A percentile compares a stretch with the other conserved stretches of the same genome.
phyloP scores from a whole-genome alignment of 2,113 vertebrate species.

The Carassius carassius region DNA sequence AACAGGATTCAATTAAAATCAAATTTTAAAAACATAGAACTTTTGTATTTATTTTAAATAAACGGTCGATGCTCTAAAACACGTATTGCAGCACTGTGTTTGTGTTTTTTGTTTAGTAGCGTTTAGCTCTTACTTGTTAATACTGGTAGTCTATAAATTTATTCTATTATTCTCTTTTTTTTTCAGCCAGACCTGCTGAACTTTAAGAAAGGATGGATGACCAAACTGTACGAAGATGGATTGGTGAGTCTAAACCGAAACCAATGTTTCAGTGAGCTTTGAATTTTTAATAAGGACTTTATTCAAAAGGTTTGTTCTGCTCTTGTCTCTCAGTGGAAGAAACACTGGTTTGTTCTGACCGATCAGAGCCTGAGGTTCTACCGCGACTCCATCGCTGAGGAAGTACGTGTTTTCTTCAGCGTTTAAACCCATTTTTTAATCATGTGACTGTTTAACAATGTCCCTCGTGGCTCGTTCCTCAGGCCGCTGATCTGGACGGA shows the following conservation, averaged over 20 bases:
- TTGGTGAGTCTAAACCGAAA: constrained; percentile 78
- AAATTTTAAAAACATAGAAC: no score
- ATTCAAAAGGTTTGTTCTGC: neutral
- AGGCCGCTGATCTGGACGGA: constrained; percentile 94
- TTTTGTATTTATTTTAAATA: no score
- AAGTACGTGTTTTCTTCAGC: constrained; percentile 75
- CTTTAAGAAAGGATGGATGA: constrained; percentile 99
- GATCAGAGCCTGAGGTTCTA: constrained; percentile 95
- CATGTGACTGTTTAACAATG: neutral
- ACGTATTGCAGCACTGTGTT: no score
- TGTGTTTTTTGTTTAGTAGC: no score
- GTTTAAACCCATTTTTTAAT: neutral
- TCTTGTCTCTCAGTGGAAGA: constrained; percentile 88
- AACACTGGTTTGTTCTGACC: constrained; percentile 98
- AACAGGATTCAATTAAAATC: no score
- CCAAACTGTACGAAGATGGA: constrained; percentile 93
- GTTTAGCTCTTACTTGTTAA: no score
- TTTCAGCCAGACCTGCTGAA: constrained; percentile 92
- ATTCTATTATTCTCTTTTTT: constrained; percentile 57
- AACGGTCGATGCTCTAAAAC: no score
- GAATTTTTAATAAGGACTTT: neutral
- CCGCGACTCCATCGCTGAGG: constrained; percentile 92
- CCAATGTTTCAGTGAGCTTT: neutral
- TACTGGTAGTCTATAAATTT: no score
- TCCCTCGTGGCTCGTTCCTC: neutral